phyloP scores from a whole-genome alignment of 1,140 invertebrate genomes.

The Microplitis mediator region DNA sequence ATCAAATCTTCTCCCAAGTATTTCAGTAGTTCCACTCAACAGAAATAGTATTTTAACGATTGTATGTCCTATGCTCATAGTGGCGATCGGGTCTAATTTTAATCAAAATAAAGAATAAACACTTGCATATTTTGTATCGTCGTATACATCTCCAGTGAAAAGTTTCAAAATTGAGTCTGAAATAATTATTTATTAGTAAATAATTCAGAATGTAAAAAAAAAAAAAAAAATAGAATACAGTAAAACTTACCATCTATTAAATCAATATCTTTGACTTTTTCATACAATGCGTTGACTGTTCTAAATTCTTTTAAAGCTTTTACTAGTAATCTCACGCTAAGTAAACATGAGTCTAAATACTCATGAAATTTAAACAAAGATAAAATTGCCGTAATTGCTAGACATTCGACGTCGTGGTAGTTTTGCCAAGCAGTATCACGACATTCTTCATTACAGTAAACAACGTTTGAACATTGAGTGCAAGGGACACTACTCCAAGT shows the following conservation, averaged over 20 bases:
- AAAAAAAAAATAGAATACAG: too few relatives aligned
- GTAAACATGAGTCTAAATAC: conserved; percentile 66
- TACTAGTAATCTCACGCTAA: conserved; percentile 71
- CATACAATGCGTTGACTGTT: conserved; percentile 56
- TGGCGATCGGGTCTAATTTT: too few relatives aligned
- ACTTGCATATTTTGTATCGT: too few relatives aligned
- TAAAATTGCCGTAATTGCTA: conserved; percentile 62
- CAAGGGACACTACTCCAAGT: conserved; percentile 69
- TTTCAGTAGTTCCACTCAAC: too few relatives aligned
- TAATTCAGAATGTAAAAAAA: too few relatives aligned
- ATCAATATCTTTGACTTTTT: conserved; percentile 58
- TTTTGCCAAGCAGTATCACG: conserved; percentile 64
- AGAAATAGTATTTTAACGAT: too few relatives aligned
- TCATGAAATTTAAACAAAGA: conserved; percentile 65
- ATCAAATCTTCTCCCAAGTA: too few relatives aligned
- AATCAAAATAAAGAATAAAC: too few relatives aligned
- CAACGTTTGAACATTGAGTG: conserved; percentile 65
- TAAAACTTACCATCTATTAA: conserved; percentile 39
- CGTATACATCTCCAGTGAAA: too few relatives aligned
- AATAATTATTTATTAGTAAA: too few relatives aligned
- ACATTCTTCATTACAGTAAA: conserved; percentile 76
- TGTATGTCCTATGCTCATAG: too few relatives aligned
- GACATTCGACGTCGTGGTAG: conserved; percentile 78
- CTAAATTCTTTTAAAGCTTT: conserved; percentile 62
- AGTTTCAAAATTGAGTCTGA: too few relatives aligned